A percentile compares a stretch with the other conserved stretches of the same genome.
Evolutionary conservation across 1,140 invertebrate species (phyloP).

Genomic region (Eufriesea mexicana): DNA sequence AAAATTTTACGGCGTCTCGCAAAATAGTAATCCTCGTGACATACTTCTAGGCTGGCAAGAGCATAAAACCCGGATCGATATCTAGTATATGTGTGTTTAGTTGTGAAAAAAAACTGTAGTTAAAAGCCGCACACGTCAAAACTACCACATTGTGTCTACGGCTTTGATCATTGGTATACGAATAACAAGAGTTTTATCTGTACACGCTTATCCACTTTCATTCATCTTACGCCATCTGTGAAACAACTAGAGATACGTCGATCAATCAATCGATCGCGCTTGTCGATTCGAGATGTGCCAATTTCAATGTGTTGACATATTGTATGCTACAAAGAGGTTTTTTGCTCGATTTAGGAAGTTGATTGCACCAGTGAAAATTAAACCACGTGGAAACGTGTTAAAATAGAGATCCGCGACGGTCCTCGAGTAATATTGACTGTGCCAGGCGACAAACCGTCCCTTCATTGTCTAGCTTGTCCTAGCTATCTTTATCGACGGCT

Average conservation of each 20-base stretch:
- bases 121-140: neutral
- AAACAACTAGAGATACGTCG: too few relatives aligned
- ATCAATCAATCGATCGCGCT: neutral
- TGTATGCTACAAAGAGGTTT: neutral
- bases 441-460: neutral
- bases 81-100: neutral
- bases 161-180: neutral
- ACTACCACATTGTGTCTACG: neutral
- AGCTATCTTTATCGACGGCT: neutral
- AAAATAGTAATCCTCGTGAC: conserved; percentile 36
- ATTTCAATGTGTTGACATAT: neutral
- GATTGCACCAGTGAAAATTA: neutral
- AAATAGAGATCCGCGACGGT: neutral
- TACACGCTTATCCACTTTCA: neutral
- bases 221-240: neutral
- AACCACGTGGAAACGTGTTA: neutral
- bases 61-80: conserved; percentile 28
- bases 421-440: conserved; percentile 12
- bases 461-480: neutral
- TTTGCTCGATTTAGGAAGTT: neutral
- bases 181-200: neutral
- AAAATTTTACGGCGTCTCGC: neutral
- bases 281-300: neutral
- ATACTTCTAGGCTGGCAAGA: conserved; percentile 32
- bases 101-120: conserved; percentile 24